Base-by-base conservation (phyloP, 2,797 vertebrate species). In the Acridotheres tristis region DNA sequence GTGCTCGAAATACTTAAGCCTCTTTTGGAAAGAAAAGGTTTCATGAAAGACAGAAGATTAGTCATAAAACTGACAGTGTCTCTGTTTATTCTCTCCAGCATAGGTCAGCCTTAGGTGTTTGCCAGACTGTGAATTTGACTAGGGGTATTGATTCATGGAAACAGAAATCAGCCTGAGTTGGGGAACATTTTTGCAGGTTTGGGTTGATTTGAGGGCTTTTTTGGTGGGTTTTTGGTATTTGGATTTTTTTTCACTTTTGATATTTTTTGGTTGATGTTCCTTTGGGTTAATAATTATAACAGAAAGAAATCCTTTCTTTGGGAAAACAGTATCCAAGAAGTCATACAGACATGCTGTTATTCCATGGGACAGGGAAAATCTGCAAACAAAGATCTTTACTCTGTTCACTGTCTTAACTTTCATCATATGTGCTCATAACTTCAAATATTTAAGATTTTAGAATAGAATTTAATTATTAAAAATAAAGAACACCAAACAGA, bases 1-100 rank as follows among this genome's bases (percentile, higher is more conserved):
- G 55, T 69, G 34, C 88, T 76, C 1, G 0, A 94, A 93, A 95
- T 65, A 77, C 73, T 78, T 93, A 91, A 91, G 69, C 83, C 30
- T 88, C 80, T 76, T 93, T 84, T 69, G 36, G 42, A 95, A 94
- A 94, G 29, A 84, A 92, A 89, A 92, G 38, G 30, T 57, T 88
- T 89, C 40, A 61, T 43, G 42, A 84, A 90, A 96, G 89, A 66
- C 83, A 86, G 34, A 79, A 20, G 45, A 93, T 92, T 93, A 93
- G 40, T 81, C 45, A 90, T 69, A 85, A 84, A 88, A 63, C 40
- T 47, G 82, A 71, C 59, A 82, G 82, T 2, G 65, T 32, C 32
- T 72, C 48, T 94, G 45, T 88, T 93, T 94, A 83, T 45, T 89
- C 32, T 88, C 61, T 51, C 45, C 32, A 75, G 38, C 21, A 38